Conservation (phyloP, 2,888 invertebrate genomes). For the Gisinianus flammeolus region DNA sequence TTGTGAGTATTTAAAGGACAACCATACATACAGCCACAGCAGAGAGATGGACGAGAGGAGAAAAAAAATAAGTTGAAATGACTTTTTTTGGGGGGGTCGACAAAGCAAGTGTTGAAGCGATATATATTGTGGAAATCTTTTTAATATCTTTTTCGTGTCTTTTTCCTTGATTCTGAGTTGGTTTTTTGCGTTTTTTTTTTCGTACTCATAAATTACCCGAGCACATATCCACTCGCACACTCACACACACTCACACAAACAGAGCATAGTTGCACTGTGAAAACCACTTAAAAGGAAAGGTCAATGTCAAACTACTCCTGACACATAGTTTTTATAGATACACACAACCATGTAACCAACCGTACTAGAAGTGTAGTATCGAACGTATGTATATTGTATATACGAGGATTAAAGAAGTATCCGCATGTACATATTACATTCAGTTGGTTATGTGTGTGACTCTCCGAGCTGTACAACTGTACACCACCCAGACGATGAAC, state of each 20-base stretch:
- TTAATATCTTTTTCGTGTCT: slow-evolving; percentile 58
- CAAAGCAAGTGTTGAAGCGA: slow-evolving; percentile 51
- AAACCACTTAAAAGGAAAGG: slow-evolving; percentile 38
- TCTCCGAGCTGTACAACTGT: background rate
- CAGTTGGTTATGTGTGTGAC: background rate
- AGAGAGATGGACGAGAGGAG: background rate
- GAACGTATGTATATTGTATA: background rate
- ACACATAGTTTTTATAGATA: slow-evolving; percentile 21
- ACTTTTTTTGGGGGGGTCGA: slow-evolving; percentile 11
- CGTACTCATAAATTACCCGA: slow-evolving; percentile 53
- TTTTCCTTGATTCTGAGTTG: slow-evolving; percentile 48
- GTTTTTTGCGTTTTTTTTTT: slow-evolving; percentile 32
- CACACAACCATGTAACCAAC: background rate
- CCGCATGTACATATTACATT: background rate
- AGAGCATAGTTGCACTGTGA: background rate
- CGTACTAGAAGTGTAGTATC: background rate
- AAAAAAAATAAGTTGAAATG: background rate
- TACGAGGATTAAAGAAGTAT: background rate
- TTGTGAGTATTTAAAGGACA: background rate
- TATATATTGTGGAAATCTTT: slow-evolving; percentile 53
- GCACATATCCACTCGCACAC: slow-evolving; percentile 32
- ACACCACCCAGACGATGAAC: background rate
- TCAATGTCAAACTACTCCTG: slow-evolving; percentile 32
- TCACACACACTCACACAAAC: background rate
- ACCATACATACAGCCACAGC: background rate